These are phyloP conservation scores for Vultur gryphus DNA, from an alignment of 2,797 vertebrate genomes.

Conservation along the genomic window DNA sequence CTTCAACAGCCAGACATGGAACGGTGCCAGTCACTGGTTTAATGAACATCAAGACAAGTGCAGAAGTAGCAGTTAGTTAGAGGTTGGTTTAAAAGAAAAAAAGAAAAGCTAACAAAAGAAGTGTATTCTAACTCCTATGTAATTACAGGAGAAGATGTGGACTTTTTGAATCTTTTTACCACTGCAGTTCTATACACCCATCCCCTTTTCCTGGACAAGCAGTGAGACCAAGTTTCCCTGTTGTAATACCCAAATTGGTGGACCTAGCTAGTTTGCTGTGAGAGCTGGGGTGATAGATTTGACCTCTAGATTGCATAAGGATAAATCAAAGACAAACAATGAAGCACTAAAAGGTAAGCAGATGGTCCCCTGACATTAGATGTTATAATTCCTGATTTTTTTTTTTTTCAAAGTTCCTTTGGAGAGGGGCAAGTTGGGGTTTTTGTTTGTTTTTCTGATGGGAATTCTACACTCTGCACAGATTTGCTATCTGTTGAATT, in stretches of 20 bases:
- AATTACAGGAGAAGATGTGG: not conserved
- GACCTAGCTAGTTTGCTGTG: not conserved
- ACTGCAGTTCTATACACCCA: not conserved
- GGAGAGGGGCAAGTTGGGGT: accelerated
- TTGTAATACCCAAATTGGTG: not conserved
- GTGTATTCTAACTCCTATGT: not conserved
- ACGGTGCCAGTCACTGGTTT: constrained; percentile 13
- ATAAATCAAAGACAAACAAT: not conserved
- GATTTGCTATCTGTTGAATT: not conserved
- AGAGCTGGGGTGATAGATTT: not conserved
- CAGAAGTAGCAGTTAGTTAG: not conserved
- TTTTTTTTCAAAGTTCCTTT: not conserved
- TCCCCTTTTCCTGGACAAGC: not conserved
- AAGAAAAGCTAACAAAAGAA: not conserved
- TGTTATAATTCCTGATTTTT: not conserved
- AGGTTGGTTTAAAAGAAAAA: not conserved
- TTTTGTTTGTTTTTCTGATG: not conserved
- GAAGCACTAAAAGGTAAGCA: not conserved
- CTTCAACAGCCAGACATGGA: constrained; percentile 12
- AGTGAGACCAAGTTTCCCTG: not conserved
- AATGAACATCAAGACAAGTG: not conserved
- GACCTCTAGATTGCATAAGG: not conserved
- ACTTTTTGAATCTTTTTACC: not conserved
- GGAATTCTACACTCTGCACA: not conserved
- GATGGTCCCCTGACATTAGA: not conserved